These are phyloP conservation scores for Melipona beecheii DNA, from an alignment of 2,888 invertebrate genomes.

Conservation along the genomic window DNA sequence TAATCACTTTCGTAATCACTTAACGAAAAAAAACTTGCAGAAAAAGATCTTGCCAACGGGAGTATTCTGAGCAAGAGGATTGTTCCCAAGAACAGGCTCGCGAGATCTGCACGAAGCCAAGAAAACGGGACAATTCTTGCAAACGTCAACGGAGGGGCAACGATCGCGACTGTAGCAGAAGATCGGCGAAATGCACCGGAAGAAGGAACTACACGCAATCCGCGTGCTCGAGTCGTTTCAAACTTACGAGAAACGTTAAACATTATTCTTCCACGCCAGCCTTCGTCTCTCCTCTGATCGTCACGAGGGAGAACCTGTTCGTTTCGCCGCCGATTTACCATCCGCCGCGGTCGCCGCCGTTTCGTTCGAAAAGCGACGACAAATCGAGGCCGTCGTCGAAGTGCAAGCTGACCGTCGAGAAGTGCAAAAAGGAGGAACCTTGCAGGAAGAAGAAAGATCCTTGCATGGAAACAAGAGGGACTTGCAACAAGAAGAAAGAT, in stretches of 20 bases:
- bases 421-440: conserved; percentile 4
- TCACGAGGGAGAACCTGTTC: background rate
- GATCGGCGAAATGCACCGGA: conserved; percentile 21
- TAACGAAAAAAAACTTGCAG: conserved; percentile 7
- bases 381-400: background rate
- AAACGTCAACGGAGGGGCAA: background rate
- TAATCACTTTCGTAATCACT: background rate
- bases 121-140: conserved; percentile 5
- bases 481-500: background rate
- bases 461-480: background rate
- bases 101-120: conserved; percentile 31
- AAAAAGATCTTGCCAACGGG: conserved; percentile 18
- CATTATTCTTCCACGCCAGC: conserved; percentile 22
- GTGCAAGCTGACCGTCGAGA: background rate
- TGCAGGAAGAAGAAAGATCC: background rate
- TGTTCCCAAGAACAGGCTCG: background rate
- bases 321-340: background rate
- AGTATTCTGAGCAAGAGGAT: background rate
- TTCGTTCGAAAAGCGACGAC: background rate
- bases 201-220: conserved; percentile 48
- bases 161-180: background rate
- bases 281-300: background rate
- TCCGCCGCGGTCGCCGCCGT: background rate
- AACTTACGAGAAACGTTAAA: background rate
- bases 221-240: background rate